Evolutionary conservation across 2,888 invertebrate species (phyloP), one percentile per base, ranked within the genome.

Genomic region (Diadegma fenestrale): DNA sequence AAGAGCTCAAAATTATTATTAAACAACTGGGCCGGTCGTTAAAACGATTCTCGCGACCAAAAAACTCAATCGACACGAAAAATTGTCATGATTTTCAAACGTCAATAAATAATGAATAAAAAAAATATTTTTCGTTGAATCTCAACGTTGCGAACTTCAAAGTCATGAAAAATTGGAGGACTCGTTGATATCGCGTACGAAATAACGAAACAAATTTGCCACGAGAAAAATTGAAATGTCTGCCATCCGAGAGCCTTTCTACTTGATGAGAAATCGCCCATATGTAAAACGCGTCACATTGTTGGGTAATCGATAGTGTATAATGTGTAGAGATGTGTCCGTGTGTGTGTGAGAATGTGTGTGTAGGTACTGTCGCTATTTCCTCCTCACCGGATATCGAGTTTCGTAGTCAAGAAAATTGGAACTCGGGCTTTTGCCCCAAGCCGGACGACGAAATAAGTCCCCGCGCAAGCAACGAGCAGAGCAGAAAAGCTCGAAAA

Each of bases 391-490:
- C 75, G 79, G 79, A 85, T 85, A 85, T 82, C 79, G 76, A 80
- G 82, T 85, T 85, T 85, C 76, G 71, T 19, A n/a, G 48, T 58
- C 41, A 72, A 64, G 79, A 76, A 85, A 85, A 85, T 85, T 85
- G 71, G 69, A 82, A 66, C 71, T 79, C 76, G 71, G 17, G 37
- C 73, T 41, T 37, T 19, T 30, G 37, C 41, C 64, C 45, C 61
- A 61, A 73, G 48, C 61, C 63, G 63, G 69, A 71, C 75, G 75
- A 75, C 75, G 75, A 75, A 68, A 76, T 45, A 54, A 58, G 58
- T 58, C 58, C 58, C 58, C 14, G 14, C 58, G 10, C 26, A 19
- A 58, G 58, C 14, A 66, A 14, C 43, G 33, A 22, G 37, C 26
- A 12, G 37, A 45, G 26, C 37, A 61, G 63, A 71, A 48, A 79